Percentiles rank a stretch among this genome's conserved stretches.
Conservation (phyloP, 64 coral and sea anemone genomes). For the Actinia equina region DNA sequence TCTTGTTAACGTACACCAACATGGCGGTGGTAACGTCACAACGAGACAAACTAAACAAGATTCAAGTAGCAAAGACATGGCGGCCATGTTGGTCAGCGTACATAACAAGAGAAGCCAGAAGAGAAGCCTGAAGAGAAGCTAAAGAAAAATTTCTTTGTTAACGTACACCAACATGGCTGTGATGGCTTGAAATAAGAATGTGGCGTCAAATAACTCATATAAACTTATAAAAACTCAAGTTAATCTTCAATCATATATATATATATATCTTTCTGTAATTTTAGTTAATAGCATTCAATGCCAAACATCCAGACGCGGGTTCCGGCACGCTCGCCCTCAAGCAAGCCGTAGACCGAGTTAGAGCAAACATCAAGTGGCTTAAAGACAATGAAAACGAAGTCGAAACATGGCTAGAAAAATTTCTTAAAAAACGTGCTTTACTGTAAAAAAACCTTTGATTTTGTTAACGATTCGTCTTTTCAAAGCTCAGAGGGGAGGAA, state of each 20-base stretch:
- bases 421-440: slow-evolving; percentile 18
- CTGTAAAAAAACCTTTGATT: neutral
- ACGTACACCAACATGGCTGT: neutral
- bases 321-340: slow-evolving; percentile 29
- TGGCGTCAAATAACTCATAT: too few species aligned
- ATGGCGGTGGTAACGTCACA: neutral
- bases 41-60: too few species aligned
- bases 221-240: too few species aligned
- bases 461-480: neutral
- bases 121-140: neutral
- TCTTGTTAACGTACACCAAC: neutral
- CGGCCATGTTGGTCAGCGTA: slow-evolving; percentile 15
- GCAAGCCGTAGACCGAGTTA: slow-evolving; percentile 51
- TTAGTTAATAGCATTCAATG: slow-evolving; percentile 26
- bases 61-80: neutral
- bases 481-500: neutral
- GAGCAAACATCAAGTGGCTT: slow-evolving; percentile 75
- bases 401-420: slow-evolving; percentile 48
- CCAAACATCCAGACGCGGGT: slow-evolving; percentile 11
- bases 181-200: too few species aligned
- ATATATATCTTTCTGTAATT: neutral
- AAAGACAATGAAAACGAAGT: slow-evolving; percentile 64
- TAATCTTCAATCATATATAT: neutral
- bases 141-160: neutral
- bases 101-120: neutral